phyloP scores from a whole-genome alignment of 2,888 invertebrate genomes.

The Rhogogaster chlorosoma region DNA sequence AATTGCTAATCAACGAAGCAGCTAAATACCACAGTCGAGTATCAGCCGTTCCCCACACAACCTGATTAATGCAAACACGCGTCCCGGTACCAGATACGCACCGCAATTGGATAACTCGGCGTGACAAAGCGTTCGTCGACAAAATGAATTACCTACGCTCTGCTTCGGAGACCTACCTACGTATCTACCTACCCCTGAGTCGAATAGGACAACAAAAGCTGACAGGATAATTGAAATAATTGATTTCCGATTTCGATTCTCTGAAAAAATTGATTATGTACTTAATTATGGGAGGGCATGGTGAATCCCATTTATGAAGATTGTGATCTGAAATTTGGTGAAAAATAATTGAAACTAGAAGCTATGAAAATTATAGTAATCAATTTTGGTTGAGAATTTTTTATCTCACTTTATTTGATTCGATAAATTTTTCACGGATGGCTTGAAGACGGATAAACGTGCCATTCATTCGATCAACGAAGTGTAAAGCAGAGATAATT shows the following conservation, averaged over 20 bases:
- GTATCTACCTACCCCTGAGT: not conserved
- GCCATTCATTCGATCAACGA: not conserved
- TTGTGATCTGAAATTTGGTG: not conserved
- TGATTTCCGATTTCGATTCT: not conserved
- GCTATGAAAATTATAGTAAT: not conserved
- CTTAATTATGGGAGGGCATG: not conserved
- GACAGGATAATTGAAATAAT: not conserved
- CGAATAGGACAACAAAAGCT: not conserved
- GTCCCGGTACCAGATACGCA: slow-evolving; percentile 42
- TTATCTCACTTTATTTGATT: not conserved
- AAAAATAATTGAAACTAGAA: not conserved
- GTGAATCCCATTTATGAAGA: not conserved
- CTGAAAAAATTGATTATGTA: not conserved
- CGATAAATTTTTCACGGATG: not conserved
- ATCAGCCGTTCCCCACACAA: slow-evolving; percentile 16
- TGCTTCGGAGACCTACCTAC: not conserved
- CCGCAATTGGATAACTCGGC: slow-evolving; percentile 44
- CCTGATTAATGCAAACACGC: slow-evolving; percentile 49
- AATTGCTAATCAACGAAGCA: slow-evolving; percentile 44
- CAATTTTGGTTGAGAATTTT: not conserved
- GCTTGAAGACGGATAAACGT: not conserved
- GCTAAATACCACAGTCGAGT: slow-evolving; percentile 31
- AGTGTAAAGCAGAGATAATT: not conserved
- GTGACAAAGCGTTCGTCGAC: slow-evolving; percentile 47
- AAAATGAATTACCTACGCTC: slow-evolving; percentile 35